phyloP scores from a whole-genome alignment of 1,140 invertebrate species.

The Drosophila baimaii region DNA sequence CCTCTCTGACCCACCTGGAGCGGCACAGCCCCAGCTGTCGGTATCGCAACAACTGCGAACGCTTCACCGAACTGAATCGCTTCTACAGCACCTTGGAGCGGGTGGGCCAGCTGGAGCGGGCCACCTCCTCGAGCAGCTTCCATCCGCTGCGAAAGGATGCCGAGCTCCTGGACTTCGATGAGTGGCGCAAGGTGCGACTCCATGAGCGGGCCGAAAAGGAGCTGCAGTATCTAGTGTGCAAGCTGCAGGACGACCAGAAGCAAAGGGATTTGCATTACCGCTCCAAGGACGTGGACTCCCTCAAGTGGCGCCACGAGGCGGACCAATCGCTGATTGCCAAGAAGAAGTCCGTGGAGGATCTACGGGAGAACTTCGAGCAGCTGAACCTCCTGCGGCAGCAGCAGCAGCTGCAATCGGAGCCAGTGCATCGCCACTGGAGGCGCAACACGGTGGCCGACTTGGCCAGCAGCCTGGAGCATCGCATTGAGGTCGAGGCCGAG shows the following conservation, averaged over 20 bases:
- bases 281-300: conserved; percentile 88
- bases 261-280: conserved; percentile 93
- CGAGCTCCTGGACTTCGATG: conserved; percentile 93
- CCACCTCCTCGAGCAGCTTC: conserved; percentile 89
- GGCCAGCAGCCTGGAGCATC: conserved; percentile 87
- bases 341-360: conserved; percentile 94
- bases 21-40: conserved; percentile 78
- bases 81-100: conserved; percentile 94
- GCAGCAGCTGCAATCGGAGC: conserved; percentile 87
- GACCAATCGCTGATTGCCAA: conserved; percentile 92
- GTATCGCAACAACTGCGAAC: conserved; percentile 89
- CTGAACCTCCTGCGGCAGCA: conserved; percentile 65
- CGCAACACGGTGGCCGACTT: conserved; percentile 92
- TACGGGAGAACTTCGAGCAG: conserved; percentile 89
- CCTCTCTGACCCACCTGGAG: conserved; percentile 71
- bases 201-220: conserved; percentile 93
- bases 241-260: conserved; percentile 91
- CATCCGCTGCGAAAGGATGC: conserved; percentile 89
- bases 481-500: conserved; percentile 19
- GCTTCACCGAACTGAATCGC: conserved; percentile 93
- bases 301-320: conserved; percentile 89
- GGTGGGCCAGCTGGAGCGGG: conserved; percentile 91
- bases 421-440: conserved; percentile 92
- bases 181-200: conserved; percentile 92
- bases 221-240: conserved; percentile 90